A percentile compares a stretch with the other conserved stretches of the same genome.
These are phyloP conservation scores for Syngnathoides biaculeatus DNA, from an alignment of 2,113 vertebrate species.

Conservation along the genomic window DNA sequence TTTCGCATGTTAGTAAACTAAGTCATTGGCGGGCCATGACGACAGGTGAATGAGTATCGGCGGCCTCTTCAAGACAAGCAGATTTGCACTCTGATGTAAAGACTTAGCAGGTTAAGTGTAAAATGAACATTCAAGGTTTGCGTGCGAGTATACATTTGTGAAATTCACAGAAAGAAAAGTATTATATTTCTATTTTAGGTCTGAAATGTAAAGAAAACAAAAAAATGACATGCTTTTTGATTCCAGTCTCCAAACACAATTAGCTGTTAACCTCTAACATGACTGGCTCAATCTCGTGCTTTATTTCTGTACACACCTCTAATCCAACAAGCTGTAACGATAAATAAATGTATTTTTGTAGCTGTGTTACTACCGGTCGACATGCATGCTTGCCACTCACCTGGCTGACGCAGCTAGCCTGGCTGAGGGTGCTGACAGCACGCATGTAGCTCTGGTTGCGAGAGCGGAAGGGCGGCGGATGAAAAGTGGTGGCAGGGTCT, in stretches of 20 bases:
- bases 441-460: conserved; percentile 99
- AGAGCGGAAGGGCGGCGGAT: conserved; percentile 95
- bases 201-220: too few relatives aligned
- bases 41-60: conserved; percentile 11
- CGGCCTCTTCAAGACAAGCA: conserved; percentile 11
- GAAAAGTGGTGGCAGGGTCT: conserved; percentile 88
- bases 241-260: conserved; percentile 9
- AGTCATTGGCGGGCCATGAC: not conserved
- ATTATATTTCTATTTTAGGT: not conserved
- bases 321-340: not conserved
- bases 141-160: not conserved
- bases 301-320: conserved; percentile 1
- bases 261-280: conserved; percentile 27
- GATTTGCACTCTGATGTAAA: conserved; percentile 5
- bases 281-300: not conserved
- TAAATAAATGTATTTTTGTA: conserved; percentile 8
- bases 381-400: conserved; percentile 71
- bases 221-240: not conserved
- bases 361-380: conserved; percentile 15
- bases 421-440: conserved; percentile 98
- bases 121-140: not conserved
- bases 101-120: not conserved
- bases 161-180: not conserved
- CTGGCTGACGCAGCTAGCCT: conserved; percentile 99
- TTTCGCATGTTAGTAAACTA: not conserved